Base-by-base conservation (phyloP, 1,140 invertebrate genomes). In the Cotesia vestalis region DNA sequence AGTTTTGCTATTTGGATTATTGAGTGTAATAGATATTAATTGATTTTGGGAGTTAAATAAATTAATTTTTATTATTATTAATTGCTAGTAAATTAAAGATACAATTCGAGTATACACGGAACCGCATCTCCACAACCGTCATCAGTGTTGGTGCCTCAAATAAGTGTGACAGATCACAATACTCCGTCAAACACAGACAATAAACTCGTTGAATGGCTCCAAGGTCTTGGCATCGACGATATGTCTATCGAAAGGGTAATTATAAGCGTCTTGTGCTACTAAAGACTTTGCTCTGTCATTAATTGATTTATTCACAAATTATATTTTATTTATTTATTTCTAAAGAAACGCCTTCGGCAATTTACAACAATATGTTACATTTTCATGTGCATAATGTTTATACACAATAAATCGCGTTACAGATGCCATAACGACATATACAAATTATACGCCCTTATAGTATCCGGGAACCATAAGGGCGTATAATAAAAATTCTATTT, bases 201-300 rank as follows among this genome's bases (percentile, higher is more conserved):
- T 35, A 81, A 83, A 76, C 85, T 92, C 72, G 80, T 89, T 12
- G 84, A 89, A 61, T 93, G 91, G 90, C 78, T 93, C 11, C 78
- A 86, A 71, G 85, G 85, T 70, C 81, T 91, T 55, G 86, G 88
- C 38, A 79, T 93, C 52, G 89, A 92, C 79, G 84, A 88, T 71
- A 79, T 78, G 38, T 88, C 90, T 20, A 89, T 91, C 60, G 86
- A 90, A 70, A 89, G 87, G 78, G 89, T 89, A 79, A 78, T 55
- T 67, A 61, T 69, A 71, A 34, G 14, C 60, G 5, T 53, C 36
- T 75, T 34, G 51, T 63, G 46, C 62, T 17, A 40, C 69, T 73
- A 61, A 66, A 63, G 34, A 73, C 70, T 73, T 66, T 57, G 40
- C 9, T 40, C 51, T 11, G n/a, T 55, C 5, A 55, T 55, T 2